These are phyloP conservation scores for Nannoperca obscura DNA, from an alignment of 2,797 vertebrate genomes.

Conservation along the genomic window DNA sequence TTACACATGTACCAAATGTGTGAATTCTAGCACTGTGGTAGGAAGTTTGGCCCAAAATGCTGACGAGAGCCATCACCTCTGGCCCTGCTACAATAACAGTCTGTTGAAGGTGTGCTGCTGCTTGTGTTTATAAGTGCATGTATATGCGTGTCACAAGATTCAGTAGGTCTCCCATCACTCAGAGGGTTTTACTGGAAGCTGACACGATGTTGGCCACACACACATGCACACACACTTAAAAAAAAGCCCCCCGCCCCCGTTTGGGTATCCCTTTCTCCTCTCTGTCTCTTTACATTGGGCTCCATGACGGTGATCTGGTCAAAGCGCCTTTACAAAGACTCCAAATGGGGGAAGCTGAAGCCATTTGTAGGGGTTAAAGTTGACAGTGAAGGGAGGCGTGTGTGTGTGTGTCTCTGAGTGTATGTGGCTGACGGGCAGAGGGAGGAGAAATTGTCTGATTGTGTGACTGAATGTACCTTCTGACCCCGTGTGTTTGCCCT, in stretches of 20 bases:
- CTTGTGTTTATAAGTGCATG: slow-evolving; percentile 32
- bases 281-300: slow-evolving; percentile 81
- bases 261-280: slow-evolving; percentile 75
- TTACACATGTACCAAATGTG: slow-evolving; percentile 67
- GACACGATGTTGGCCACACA: slow-evolving; percentile 48
- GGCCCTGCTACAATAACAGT: slow-evolving; percentile 55
- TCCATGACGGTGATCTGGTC: slow-evolving; percentile 83
- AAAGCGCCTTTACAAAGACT: slow-evolving; percentile 72
- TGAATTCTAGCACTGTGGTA: slow-evolving; percentile 77
- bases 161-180: slow-evolving; percentile 58
- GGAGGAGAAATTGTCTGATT: slow-evolving; percentile 48
- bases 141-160: slow-evolving; percentile 36
- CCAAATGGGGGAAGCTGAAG: slow-evolving; percentile 48
- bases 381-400: slow-evolving; percentile 53
- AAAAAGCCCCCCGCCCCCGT: slow-evolving; percentile 53
- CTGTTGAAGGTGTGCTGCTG: slow-evolving; percentile 46
- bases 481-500: slow-evolving; percentile 53
- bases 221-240: slow-evolving; percentile 25
- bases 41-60: slow-evolving; percentile 65
- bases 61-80: slow-evolving; percentile 60
- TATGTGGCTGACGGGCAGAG: slow-evolving; percentile 8
- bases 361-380: slow-evolving; percentile 60
- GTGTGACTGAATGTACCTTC: slow-evolving; percentile 61
- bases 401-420: slow-evolving; percentile 24
- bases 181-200: slow-evolving; percentile 57